Evolutionary conservation across 2,113 vertebrate species (phyloP), one percentile per base, ranked within the genome.

Genomic region (Pygathrix nemaeus): DNA sequence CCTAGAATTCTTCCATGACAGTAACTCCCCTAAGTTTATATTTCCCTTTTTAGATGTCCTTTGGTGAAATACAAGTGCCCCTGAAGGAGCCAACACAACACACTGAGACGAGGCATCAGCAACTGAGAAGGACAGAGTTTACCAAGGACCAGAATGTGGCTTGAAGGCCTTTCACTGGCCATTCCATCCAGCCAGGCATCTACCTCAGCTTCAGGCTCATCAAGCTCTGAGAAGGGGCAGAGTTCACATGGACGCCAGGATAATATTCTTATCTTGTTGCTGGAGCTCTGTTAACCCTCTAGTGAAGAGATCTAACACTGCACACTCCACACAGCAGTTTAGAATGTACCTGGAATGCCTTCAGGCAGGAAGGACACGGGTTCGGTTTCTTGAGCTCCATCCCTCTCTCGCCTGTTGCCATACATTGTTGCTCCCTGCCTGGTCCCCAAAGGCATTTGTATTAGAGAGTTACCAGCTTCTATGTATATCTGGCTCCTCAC

Each of bases 131-230:
- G 30, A 43, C 7, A 23, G 40, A 80, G 7, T n/a, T 83, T 3
- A 27, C 25, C 38, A 52, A 52, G 18, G 35, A 50, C 35, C 13
- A 6, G 8, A 2, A 0, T 0, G 0, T 72, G 40, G 18, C 52
- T n/a, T 45, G 10, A 95, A 84, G 55, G 7, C 30, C 64, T 18
- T 27, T 64, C 68, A 13, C 23, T 4, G 40, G 30, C 81, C 57
- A 6, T 14, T 61, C 21, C 7, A 3, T 13, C 38, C 14, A 27
- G 14, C 6, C 25, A 9, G 21, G 43, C 43, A 4, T 64, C 45
- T 16, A 27, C 32, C 75, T 80, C 7, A 43, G 81, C 59, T 76
- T 38, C 57, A 61, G 13, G 27, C 2, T 86, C 70, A 30, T 14
- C 66, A 14, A 0, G 13, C 84, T 30, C 8, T 17, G 70, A 72